These are phyloP conservation scores for Kryptolebias marmoratus DNA, from an alignment of 2,113 vertebrate genomes.

Conservation along the genomic window DNA sequence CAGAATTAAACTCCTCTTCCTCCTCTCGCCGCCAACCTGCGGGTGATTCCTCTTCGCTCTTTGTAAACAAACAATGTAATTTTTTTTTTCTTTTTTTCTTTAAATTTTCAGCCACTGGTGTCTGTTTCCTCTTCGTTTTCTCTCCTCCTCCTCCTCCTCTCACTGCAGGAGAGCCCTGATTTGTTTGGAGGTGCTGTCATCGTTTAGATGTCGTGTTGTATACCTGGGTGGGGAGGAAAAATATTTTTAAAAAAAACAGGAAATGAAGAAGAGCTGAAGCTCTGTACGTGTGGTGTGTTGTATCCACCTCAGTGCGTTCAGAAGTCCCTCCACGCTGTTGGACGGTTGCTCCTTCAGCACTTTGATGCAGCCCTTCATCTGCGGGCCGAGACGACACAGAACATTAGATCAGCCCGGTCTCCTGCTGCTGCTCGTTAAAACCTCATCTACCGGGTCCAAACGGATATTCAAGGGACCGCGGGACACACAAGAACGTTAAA, in stretches of 20 bases:
- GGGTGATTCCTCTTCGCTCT: slow-evolving; percentile 73
- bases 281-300: neutral
- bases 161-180: slow-evolving; percentile 92
- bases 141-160: slow-evolving; percentile 50
- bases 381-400: slow-evolving; percentile 44
- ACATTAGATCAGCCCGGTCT: slow-evolving; percentile 35
- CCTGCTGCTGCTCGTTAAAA: slow-evolving; percentile 2
- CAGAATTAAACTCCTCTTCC: slow-evolving; percentile 79
- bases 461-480: too few species aligned
- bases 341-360: slow-evolving; percentile 94
- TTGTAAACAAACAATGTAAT: slow-evolving; percentile 72
- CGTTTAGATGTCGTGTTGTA: slow-evolving; percentile 91
- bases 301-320: slow-evolving; percentile 90
- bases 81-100: slow-evolving; percentile 7
- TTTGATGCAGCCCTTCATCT: slow-evolving; percentile 98
- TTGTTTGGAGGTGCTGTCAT: slow-evolving; percentile 95
- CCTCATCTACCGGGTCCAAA: too few species aligned
- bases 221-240: slow-evolving; percentile 77
- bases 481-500: too few species aligned
- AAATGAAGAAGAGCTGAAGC: neutral
- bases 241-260: neutral
- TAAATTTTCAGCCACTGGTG: slow-evolving; percentile 49
- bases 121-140: slow-evolving; percentile 47
- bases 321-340: slow-evolving; percentile 92
- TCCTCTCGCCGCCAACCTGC: slow-evolving; percentile 56